Percentiles rank a stretch among this genome's conserved stretches.
Conservation (phyloP, 2,113 vertebrate genomes). For the Petrocephalus zakoni region DNA sequence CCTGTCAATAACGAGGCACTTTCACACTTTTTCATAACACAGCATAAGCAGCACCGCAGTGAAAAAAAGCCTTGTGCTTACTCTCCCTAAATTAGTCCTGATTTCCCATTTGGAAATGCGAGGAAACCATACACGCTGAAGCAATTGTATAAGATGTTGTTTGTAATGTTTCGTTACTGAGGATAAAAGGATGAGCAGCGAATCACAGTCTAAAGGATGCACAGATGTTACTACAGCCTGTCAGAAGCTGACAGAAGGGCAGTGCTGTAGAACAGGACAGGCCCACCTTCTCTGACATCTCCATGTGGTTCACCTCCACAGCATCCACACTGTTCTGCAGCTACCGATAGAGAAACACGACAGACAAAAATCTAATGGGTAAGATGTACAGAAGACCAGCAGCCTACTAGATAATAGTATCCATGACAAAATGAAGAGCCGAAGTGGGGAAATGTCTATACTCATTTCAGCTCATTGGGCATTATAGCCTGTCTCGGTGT, state of each 20-base stretch:
- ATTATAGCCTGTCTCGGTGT: not conserved
- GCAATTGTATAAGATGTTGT: not conserved
- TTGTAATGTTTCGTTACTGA: not conserved
- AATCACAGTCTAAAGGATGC: not conserved
- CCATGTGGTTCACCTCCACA: slow-evolving; percentile 9
- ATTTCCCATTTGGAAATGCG: not conserved
- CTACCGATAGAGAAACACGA: not conserved
- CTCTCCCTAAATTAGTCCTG: not conserved
- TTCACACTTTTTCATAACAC: not conserved
- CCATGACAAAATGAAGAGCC: not conserved
- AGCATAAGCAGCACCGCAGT: not conserved
- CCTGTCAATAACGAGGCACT: not conserved
- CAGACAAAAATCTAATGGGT: not conserved
- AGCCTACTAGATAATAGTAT: not conserved
- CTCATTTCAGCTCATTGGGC: not conserved
- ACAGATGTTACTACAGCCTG: not conserved
- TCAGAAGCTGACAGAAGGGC: not conserved
- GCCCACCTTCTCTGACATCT: not conserved
- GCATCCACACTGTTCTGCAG: slow-evolving; percentile 15
- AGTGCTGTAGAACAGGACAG: not conserved
- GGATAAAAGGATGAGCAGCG: not conserved
- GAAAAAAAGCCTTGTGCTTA: not conserved
- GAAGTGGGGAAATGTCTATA: not conserved
- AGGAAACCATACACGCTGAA: not conserved
- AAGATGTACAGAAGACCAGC: not conserved